phyloP scores from a whole-genome alignment of 2,797 vertebrate species.

The Tadarida brasiliensis region DNA sequence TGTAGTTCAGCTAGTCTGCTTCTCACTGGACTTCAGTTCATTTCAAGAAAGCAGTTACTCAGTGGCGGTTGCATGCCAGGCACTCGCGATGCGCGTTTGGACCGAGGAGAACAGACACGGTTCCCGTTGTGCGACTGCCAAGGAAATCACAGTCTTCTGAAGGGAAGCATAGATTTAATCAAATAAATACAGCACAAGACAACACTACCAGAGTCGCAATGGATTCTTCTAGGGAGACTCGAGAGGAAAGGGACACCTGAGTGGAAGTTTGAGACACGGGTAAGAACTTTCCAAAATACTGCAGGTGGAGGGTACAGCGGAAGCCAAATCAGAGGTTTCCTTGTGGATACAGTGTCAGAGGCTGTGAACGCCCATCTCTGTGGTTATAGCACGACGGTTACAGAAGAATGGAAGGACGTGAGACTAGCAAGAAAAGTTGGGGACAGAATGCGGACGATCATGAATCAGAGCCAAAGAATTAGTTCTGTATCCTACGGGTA shows the following conservation, averaged over 20 bases:
- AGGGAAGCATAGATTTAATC: not conserved
- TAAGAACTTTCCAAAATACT: not conserved
- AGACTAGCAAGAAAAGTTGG: not conserved
- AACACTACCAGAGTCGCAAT: too few species aligned
- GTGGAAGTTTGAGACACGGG: not conserved
- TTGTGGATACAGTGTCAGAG: not conserved
- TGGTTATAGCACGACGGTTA: not conserved
- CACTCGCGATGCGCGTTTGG: not conserved
- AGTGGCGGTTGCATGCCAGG: not conserved
- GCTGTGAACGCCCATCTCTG: rapidly evolving
- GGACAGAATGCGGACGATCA: not conserved
- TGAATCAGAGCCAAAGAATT: not conserved
- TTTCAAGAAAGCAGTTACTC: conserved; percentile 13
- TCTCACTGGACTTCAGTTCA: not conserved
- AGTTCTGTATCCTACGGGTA: not conserved
- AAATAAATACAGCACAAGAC: not conserved
- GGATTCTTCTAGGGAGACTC: not conserved
- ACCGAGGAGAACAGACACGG: not conserved
- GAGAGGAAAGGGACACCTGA: not conserved
- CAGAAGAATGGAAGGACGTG: not conserved
- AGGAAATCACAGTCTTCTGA: not conserved
- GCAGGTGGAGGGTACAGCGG: not conserved
- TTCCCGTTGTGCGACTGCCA: not conserved
- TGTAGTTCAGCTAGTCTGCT: not conserved
- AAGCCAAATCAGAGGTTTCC: not conserved